phyloP scores from a whole-genome alignment of 2,113 vertebrate species.

The Odocoileus virginianus region DNA sequence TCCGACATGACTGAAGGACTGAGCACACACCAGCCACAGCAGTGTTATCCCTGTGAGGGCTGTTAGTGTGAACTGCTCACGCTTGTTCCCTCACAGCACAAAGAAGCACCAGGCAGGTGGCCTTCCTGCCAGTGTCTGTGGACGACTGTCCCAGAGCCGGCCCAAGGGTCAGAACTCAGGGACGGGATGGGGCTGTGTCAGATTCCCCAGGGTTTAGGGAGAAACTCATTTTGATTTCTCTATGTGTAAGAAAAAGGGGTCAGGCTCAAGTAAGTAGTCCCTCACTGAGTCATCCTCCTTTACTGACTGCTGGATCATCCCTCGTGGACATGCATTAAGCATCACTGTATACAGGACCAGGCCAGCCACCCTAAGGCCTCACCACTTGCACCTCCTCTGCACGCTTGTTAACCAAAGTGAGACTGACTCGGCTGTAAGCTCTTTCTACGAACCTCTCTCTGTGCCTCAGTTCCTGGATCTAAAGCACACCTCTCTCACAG shows the following conservation, averaged over 20 bases:
- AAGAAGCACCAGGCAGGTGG: neutral
- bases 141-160: neutral
- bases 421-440: neutral
- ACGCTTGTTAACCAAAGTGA: neutral
- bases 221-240: neutral
- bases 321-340: neutral
- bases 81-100: neutral
- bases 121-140: neutral
- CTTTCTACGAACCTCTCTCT: neutral
- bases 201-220: neutral
- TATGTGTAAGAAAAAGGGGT: neutral
- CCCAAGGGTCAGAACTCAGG: neutral
- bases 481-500: neutral
- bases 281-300: neutral
- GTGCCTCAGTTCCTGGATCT: neutral
- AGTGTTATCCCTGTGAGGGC: fast-evolving
- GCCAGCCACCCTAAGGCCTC: fast-evolving
- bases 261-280: neutral
- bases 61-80: too few species aligned
- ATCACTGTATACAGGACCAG: neutral
- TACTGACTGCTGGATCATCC: neutral
- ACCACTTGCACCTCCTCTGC: neutral
- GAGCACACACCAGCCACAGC: fast-evolving
- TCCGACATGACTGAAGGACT: neutral
- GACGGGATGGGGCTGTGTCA: neutral